phyloP scores from a whole-genome alignment of 2,113 vertebrate species.

The Himantopus leucocephalus region DNA sequence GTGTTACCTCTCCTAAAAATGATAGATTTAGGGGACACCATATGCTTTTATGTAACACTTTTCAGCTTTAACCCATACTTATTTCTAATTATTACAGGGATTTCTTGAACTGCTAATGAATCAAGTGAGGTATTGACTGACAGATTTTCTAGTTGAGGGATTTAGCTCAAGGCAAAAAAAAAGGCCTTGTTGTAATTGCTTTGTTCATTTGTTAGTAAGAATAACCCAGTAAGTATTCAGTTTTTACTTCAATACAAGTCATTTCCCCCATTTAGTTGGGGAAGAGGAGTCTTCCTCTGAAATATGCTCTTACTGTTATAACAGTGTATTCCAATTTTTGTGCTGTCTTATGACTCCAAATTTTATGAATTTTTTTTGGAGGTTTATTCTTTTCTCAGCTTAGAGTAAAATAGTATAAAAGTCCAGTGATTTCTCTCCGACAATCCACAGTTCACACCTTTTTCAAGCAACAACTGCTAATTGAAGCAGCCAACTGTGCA shows the following conservation, averaged over 20 bases:
- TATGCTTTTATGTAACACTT: not conserved
- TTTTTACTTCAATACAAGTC: not conserved
- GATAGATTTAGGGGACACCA: not conserved
- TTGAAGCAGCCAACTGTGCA: not conserved
- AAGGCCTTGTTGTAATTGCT: not conserved
- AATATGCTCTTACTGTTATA: not conserved
- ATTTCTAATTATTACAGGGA: not conserved
- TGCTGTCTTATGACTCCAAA: not conserved
- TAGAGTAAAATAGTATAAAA: not conserved
- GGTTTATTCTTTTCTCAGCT: not conserved
- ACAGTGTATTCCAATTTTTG: not conserved
- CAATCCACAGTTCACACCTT: not conserved
- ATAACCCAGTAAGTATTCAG: not conserved
- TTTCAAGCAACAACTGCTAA: not conserved
- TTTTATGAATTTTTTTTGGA: not conserved
- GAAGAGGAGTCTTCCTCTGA: not conserved
- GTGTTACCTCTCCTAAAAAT: not conserved
- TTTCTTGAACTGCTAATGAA: not conserved
- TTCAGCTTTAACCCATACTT: not conserved
- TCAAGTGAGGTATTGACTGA: not conserved
- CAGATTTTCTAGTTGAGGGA: not conserved
- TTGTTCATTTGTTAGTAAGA: not conserved
- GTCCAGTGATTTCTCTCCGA: not conserved
- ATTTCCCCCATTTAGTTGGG: not conserved
- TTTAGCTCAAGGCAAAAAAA: not conserved